Evolutionary conservation across 2,113 vertebrate genomes (phyloP).

Genomic region (Scopus umbretta): DNA sequence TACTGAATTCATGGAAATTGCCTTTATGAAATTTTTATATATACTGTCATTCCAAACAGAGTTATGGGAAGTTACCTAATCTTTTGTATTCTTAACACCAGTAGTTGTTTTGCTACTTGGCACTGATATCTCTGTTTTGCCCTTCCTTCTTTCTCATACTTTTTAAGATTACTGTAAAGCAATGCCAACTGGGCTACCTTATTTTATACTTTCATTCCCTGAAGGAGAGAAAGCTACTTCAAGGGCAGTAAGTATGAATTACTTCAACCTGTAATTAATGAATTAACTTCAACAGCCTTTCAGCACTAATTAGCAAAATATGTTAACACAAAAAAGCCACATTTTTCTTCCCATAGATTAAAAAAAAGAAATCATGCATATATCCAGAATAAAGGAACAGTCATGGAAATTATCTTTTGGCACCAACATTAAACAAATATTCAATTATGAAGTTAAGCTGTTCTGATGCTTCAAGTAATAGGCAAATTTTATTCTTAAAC

Average conservation of each 20-base stretch:
- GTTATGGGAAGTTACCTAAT: not conserved
- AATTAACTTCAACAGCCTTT: not conserved
- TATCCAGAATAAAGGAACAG: not conserved
- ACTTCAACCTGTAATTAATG: not conserved
- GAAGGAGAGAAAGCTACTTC: not conserved
- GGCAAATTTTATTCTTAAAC: not conserved
- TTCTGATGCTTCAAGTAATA: not conserved
- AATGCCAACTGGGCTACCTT: not conserved
- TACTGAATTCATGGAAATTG: not conserved
- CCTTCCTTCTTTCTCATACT: not conserved
- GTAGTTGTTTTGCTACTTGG: not conserved
- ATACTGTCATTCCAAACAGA: not conserved
- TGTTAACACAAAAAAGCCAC: not conserved
- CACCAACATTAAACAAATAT: not conserved
- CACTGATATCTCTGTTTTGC: not conserved
- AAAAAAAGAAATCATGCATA: not conserved
- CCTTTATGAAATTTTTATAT: conserved; percentile 7
- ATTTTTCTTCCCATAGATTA: not conserved
- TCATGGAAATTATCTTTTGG: not conserved
- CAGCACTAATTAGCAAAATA: not conserved
- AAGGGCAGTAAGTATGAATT: not conserved
- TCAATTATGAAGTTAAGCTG: not conserved
- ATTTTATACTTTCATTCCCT: not conserved
- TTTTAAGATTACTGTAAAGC: not conserved
- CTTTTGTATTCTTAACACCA: not conserved